Evolutionary conservation across 2,888 invertebrate species (phyloP), one percentile per base, ranked within the genome.

Genomic region (Agrenia bidenticulata): DNA sequence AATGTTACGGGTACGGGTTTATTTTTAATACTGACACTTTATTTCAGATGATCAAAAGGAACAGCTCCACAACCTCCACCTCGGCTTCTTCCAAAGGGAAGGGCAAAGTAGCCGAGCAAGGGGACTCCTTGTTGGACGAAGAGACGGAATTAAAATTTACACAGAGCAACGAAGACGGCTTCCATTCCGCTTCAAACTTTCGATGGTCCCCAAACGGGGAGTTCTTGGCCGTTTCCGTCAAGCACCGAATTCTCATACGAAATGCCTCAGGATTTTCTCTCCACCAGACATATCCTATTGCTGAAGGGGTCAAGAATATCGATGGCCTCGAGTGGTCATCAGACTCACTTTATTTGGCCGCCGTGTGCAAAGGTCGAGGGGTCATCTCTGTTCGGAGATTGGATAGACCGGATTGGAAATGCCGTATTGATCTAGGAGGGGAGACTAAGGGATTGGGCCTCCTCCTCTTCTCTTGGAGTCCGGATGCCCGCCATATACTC

Each of bases 351-450:
- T 81, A 77, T 42, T 74, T 81, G 57, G 69, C 80, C 39, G 80
- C 80, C 56, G 79, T 77, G 1, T 79, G 77, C 61, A 73, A 77
- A 49, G 79, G 77, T 59, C 77, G 77, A 67, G 78, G 76, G 37
- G 54, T 78, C 41, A 65, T 81, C 57, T 78, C 82, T 79, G 79
- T 83, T 37, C 84, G 82, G 79, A 83, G 82, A 0, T 62, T 84
- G 19, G 79, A 80, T 67, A 79, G 82, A 71, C 80, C 82, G 1
- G 81, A 82, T 45, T 85, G 85, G 85, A 81, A 80, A 73, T 85
- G 83, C 77, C 83, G 82, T 77, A 79, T 85, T 61, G 81, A 80
- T 39, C 37, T 66, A 11, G 68, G 69, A 13, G 27, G 61, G 27
- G 54, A 60, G 19, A 26, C 37, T 77, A 83, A 84, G 5, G 82